These are phyloP conservation scores for Auanema sp. DNA, from an alignment of 2,888 invertebrate genomes.

Conservation along the genomic window DNA sequence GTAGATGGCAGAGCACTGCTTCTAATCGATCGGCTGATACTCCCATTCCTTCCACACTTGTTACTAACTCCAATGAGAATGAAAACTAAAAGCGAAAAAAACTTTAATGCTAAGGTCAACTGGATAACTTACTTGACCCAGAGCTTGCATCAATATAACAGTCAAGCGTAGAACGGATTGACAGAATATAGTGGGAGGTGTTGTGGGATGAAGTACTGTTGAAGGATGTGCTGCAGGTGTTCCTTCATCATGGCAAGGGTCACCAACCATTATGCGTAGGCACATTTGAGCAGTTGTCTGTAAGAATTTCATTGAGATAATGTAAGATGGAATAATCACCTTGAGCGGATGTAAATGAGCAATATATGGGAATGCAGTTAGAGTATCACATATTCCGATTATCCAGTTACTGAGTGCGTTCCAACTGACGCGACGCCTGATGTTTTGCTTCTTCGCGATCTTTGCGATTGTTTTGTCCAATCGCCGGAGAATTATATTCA, in stretches of 20 bases:
- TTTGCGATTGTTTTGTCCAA: constrained; percentile 95
- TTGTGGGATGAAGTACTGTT: constrained; percentile 62
- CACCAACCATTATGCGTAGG: constrained; percentile 60
- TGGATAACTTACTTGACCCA: constrained; percentile 73
- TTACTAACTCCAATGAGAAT: constrained; percentile 81
- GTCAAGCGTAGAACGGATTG: constrained; percentile 92
- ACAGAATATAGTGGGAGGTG: constrained; percentile 89
- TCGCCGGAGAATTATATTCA: constrained; percentile 85
- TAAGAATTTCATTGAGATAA: constrained; percentile 8
- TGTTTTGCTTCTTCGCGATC: constrained; percentile 41
- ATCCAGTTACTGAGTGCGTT: constrained; percentile 90
- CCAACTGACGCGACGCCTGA: constrained; percentile 84
- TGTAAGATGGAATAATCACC: constrained; percentile 71
- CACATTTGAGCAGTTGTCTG: constrained; percentile 65
- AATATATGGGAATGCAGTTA: constrained; percentile 89
- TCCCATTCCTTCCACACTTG: constrained; percentile 86
- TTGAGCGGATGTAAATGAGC: constrained; percentile 91
- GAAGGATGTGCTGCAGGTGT: constrained; percentile 45
- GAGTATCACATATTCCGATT: constrained; percentile 84
- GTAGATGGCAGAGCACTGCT: constrained; percentile 89
- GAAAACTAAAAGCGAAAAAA: constrained; percentile 62
- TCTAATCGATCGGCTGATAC: constrained; percentile 84
- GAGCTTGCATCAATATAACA: constrained; percentile 89
- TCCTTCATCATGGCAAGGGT: constrained; percentile 57
- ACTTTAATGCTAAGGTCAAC: neutral